phyloP scores from a whole-genome alignment of 64 coral and sea anemone species.

The Stichodactyla helianthus region DNA sequence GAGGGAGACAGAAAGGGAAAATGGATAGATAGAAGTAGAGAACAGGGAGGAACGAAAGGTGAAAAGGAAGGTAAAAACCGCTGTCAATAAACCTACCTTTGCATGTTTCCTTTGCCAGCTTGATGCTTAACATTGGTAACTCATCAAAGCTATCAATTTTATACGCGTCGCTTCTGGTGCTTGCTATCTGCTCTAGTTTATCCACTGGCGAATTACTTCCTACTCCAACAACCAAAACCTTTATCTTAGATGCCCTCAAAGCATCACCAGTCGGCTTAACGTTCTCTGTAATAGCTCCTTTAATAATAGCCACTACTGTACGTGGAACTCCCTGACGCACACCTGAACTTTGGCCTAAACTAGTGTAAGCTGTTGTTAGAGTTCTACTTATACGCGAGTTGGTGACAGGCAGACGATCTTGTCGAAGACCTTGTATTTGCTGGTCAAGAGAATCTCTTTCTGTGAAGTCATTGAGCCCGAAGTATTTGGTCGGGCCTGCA shows the following conservation, averaged over 20 bases:
- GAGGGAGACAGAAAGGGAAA: background rate
- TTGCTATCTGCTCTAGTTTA: slow-evolving; percentile 48
- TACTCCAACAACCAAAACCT: slow-evolving; percentile 71
- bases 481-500: background rate
- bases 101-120: slow-evolving; percentile 59
- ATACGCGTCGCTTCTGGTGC: slow-evolving; percentile 3
- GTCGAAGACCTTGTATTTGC: background rate
- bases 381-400: background rate
- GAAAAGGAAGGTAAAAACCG: background rate
- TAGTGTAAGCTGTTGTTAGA: background rate
- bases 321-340: slow-evolving; percentile 24
- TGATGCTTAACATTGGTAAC: slow-evolving; percentile 32
- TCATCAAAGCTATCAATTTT: slow-evolving; percentile 39
- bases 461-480: background rate
- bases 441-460: background rate
- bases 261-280: slow-evolving; percentile 23
- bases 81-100: slow-evolving; percentile 29
- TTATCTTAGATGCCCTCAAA: slow-evolving; percentile 40
- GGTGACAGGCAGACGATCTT: background rate
- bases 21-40: background rate
- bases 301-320: slow-evolving; percentile 39
- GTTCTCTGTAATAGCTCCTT: slow-evolving; percentile 58
- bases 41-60: background rate
- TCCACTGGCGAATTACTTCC: slow-evolving; percentile 28
- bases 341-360: background rate